These are phyloP conservation scores for Rhopilema esculentum DNA, from an alignment of 30 jellyfish, hydroid and myxozoan genomes.

Conservation along the genomic window DNA sequence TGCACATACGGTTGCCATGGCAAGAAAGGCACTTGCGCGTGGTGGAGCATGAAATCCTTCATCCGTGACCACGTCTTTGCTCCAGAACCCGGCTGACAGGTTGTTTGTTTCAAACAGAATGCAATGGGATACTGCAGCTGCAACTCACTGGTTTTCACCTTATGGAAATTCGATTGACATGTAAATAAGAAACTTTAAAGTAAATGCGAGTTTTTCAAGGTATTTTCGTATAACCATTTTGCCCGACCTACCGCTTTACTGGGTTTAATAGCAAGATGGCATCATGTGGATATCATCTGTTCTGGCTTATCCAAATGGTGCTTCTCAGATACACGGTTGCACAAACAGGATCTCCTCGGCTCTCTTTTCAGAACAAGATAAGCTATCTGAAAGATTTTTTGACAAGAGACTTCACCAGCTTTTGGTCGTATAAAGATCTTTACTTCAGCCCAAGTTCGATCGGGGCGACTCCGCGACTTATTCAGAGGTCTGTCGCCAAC, in stretches of 20 bases:
- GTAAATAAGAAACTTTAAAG: no score
- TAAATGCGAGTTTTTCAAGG: no score
- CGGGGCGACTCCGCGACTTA: conserved; percentile 82
- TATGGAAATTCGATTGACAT: no score
- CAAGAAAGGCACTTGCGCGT: background rate
- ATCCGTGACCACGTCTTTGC: background rate
- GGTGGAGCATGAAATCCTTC: background rate
- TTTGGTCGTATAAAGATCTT: conserved; percentile 88
- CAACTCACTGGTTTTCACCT: background rate
- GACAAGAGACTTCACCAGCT: conserved; percentile 82
- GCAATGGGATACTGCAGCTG: background rate
- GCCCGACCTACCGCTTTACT: no score
- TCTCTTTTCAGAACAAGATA: conserved; percentile 48
- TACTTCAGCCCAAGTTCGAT: conserved; percentile 63
- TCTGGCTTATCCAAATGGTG: background rate
- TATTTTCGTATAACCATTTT: no score
- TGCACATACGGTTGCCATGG: background rate
- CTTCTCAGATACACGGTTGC: background rate
- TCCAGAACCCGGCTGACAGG: background rate
- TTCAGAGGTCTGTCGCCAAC: conserved; percentile 84
- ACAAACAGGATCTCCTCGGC: background rate
- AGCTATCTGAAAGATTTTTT: conserved; percentile 55
- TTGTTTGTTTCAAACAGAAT: background rate
- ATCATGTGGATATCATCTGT: background rate
- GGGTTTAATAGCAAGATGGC: background rate